phyloP scores from a whole-genome alignment of 2,113 vertebrate species.

The Campylomormyrus tamandua region DNA sequence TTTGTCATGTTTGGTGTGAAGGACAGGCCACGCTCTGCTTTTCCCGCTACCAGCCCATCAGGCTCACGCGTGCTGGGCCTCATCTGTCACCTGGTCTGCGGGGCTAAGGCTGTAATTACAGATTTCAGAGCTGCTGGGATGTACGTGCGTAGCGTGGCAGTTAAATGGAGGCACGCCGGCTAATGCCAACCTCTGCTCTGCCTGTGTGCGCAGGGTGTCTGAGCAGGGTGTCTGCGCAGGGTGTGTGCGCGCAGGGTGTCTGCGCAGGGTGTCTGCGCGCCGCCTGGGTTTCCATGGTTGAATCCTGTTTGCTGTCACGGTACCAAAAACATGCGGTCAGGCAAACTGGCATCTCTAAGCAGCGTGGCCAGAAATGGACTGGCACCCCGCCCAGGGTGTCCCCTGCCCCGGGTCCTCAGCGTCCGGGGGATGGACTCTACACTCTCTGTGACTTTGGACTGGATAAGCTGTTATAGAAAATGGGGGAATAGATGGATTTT shows the following conservation, averaged over 20 bases:
- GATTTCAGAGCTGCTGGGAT: background rate
- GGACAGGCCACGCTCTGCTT: background rate
- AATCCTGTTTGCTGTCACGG: background rate
- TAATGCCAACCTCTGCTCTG: background rate
- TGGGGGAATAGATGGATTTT: constrained; percentile 19
- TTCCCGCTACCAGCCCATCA: background rate
- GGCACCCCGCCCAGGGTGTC: background rate
- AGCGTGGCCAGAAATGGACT: background rate
- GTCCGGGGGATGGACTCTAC: background rate
- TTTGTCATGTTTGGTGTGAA: constrained; percentile 4
- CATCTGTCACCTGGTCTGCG: background rate
- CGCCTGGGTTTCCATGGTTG: background rate
- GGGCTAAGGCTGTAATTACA: background rate
- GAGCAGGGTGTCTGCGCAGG: too few relatives aligned
- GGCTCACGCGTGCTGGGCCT: background rate
- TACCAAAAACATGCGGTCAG: background rate
- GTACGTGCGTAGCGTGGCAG: background rate
- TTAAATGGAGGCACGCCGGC: background rate
- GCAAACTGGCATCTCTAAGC: background rate
- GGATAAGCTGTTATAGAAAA: background rate
- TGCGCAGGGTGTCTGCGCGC: too few relatives aligned
- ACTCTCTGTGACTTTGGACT: background rate
- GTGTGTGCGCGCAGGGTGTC: background rate
- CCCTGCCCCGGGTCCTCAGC: background rate
- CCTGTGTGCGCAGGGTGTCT: background rate